Percentiles rank a stretch among this genome's conserved stretches.
phyloP scores from a whole-genome alignment of 2,888 invertebrate genomes.

The Euclidia mi region DNA sequence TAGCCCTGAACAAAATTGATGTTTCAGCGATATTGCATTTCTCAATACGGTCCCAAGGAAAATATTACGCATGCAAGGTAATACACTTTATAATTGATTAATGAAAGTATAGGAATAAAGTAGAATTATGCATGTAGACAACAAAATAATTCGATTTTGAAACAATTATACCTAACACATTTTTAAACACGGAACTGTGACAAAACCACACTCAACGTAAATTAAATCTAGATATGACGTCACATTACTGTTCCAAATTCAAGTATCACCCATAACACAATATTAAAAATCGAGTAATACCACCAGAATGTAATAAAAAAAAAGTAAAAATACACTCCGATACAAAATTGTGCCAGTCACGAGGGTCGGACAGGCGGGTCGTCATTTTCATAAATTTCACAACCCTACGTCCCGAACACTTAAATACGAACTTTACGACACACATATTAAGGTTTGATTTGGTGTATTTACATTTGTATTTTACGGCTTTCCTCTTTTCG shows the following conservation, averaged over 20 bases:
- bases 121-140: too few species aligned
- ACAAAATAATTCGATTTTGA: too few species aligned
- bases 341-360: slow-evolving; percentile 88
- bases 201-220: slow-evolving; percentile 4
- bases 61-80: too few species aligned
- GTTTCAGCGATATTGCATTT: too few species aligned
- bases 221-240: slow-evolving; percentile 6
- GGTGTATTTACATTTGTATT: slow-evolving; percentile 61
- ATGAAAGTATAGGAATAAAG: too few species aligned
- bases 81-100: too few species aligned
- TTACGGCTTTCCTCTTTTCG: slow-evolving; percentile 57
- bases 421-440: slow-evolving; percentile 74
- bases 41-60: too few species aligned
- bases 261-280: slow-evolving; percentile 54
- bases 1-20: too few species aligned
- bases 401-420: slow-evolving; percentile 69
- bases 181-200: not conserved
- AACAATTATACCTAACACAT: too few species aligned
- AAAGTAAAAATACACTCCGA: slow-evolving; percentile 83
- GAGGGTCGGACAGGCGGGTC: slow-evolving; percentile 76
- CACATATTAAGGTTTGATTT: slow-evolving; percentile 72
- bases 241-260: slow-evolving; percentile 43
- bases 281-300: slow-evolving; percentile 66
- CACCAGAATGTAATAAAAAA: slow-evolving; percentile 81
- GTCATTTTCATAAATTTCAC: slow-evolving; percentile 86